A percentile compares a stretch with the other conserved stretches of the same genome.
These are phyloP conservation scores for Hybos culiciformis DNA, from an alignment of 2,888 invertebrate species.

Conservation along the genomic window DNA sequence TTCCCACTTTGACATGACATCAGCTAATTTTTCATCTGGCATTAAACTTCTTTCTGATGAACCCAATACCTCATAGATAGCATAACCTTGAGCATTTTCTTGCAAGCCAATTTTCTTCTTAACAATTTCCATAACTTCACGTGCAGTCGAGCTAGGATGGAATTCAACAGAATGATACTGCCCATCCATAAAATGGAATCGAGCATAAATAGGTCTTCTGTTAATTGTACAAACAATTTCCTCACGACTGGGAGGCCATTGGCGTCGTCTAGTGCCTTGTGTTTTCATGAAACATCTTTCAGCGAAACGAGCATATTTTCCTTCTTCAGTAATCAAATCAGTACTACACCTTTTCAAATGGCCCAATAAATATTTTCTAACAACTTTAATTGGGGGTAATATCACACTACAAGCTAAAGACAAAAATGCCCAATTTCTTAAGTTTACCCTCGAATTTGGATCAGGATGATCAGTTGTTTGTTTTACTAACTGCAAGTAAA, in stretches of 20 bases:
- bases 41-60: conserved; percentile 73
- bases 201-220: conserved; percentile 76
- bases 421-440: conserved; percentile 85
- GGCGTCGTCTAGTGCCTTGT: conserved; percentile 61
- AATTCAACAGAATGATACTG: conserved; percentile 92
- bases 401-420: conserved; percentile 69
- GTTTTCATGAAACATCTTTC: conserved; percentile 68
- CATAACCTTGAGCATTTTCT: conserved; percentile 51
- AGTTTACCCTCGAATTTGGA: conserved; percentile 72
- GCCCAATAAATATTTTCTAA: conserved; percentile 74
- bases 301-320: conserved; percentile 84
- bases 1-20: conserved; percentile 94
- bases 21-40: conserved; percentile 78
- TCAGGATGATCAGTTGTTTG: conserved; percentile 89
- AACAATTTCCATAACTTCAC: conserved; percentile 76
- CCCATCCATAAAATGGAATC: conserved; percentile 86
- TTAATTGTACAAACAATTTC: conserved; percentile 89
- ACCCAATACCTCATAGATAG: conserved; percentile 83
- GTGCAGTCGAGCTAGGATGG: conserved; percentile 83
- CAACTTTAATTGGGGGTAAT: conserved; percentile 70
- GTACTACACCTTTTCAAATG: conserved; percentile 81
- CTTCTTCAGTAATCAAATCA: conserved; percentile 82
- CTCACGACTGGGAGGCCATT: conserved; percentile 82
- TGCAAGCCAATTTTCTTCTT: conserved; percentile 71
- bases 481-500: conserved; percentile 84